Base-by-base conservation (phyloP, 2,797 vertebrate genomes). In the Tangara arthus region DNA sequence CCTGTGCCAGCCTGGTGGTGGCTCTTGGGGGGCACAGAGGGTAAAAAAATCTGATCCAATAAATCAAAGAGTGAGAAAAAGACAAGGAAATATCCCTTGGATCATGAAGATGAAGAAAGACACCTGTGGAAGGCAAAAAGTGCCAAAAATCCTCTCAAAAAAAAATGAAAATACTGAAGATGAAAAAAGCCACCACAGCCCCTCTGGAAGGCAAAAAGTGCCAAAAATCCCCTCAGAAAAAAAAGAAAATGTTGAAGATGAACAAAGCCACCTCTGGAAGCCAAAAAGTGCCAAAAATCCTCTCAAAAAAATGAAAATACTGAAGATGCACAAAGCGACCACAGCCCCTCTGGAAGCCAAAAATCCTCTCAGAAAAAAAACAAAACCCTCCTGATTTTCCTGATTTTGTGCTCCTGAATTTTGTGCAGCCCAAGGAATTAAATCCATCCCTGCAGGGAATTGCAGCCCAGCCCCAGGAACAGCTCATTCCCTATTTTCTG, bases 361-460 rank as follows among this genome's bases (percentile, higher is more conserved):
- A 50, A 50, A 35, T 50, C 49, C 49, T 17, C 15, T 53, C 52
- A 12, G 19, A 4, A 9, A 21, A 52, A 21, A 55, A 53, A 13
- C 4, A 20, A 53, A 53, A 13, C 19, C 49, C 27, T 22, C 8
- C 20, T 22, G 52, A 2, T n/a, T 88, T 44, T 72, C 44, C 27
- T 16, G 2, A 12, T 3, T 53, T 41, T 19, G 22, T 20, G 28
- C 3, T 24, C 16, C 63, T 26, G 23, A n/a, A 34, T 47, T 47
- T 47, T 15, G 6, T 6, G 22, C 61, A 75, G 70, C 88, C 79
- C 75, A 86, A 73, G 53, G 70, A 90, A 89, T 42, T 3, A 56
- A 78, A 94, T 26, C 87, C 71, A 85, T 60, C 90, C 79, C 91
- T 91, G 83, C 82, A 94, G 90, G 50, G 80, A 91, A 46, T 42